A percentile compares a stretch with the other conserved stretches of the same genome.
phyloP scores from a whole-genome alignment of 2,797 vertebrate species.

The Hafferia zeledoni region DNA sequence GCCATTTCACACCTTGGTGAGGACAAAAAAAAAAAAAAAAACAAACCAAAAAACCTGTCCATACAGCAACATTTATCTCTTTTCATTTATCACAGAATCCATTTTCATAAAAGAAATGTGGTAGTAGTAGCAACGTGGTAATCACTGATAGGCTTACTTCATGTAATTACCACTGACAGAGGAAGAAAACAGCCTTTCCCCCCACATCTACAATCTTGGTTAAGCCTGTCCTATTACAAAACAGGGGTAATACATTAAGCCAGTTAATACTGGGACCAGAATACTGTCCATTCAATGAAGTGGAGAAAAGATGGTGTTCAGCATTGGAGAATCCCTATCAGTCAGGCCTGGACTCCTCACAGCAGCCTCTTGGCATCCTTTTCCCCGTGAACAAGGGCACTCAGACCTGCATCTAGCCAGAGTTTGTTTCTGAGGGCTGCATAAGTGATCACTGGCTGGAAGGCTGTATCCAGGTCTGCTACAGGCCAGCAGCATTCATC shows the following conservation, averaged over 20 bases:
- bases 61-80: neutral
- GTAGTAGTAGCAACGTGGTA: neutral
- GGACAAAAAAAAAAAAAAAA: neutral
- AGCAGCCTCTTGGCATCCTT: neutral
- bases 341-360: neutral
- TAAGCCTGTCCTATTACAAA: conserved; percentile 19
- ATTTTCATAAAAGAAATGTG: neutral
- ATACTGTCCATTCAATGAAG: neutral
- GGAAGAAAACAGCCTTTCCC: neutral
- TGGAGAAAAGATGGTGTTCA: neutral
- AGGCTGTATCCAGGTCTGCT: neutral
- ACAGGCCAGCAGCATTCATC: neutral
- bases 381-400: neutral
- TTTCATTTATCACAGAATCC: neutral
- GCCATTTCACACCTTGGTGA: conserved; percentile 23
- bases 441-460: neutral
- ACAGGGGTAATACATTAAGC: neutral
- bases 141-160: neutral
- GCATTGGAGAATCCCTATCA: neutral
- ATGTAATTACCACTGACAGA: neutral
- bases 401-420: neutral
- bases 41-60: neutral
- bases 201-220: neutral
- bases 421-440: neutral
- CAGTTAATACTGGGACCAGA: neutral